These are phyloP conservation scores for Cephus cinctus DNA, from an alignment of 1,140 invertebrate genomes.

Conservation along the genomic window DNA sequence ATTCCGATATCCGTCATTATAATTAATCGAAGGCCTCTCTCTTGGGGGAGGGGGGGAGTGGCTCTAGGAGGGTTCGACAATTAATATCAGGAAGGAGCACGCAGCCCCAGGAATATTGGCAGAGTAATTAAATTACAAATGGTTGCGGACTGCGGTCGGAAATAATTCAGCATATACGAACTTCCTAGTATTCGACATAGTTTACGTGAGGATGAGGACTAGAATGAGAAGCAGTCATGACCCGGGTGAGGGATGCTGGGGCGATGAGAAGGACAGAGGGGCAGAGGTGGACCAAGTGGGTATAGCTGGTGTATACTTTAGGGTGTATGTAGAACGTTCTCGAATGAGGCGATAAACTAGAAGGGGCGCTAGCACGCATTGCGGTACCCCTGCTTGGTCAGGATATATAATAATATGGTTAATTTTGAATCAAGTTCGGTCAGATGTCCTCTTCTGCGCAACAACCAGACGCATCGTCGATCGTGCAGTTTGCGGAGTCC, in stretches of 20 bases:
- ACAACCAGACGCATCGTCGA: constrained; percentile 19
- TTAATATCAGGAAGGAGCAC: too few species aligned
- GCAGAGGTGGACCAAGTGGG: not conserved
- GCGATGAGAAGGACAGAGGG: constrained; percentile 1
- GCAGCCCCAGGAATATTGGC: too few species aligned
- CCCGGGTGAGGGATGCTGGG: constrained; percentile 7
- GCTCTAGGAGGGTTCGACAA: too few species aligned
- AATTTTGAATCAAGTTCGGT: constrained; percentile 47
- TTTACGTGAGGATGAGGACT: constrained; percentile 25
- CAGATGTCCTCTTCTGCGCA: constrained; percentile 22
- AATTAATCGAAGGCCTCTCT: too few species aligned
- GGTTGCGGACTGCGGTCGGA: constrained; percentile 45
- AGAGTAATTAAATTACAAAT: constrained; percentile 49
- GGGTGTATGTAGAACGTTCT: too few species aligned
- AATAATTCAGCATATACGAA: constrained; percentile 48
- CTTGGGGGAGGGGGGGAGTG: too few species aligned
- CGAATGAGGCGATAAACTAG: not conserved
- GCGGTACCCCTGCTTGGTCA: constrained; percentile 22
- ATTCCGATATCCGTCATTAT: too few species aligned
- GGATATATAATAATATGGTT: constrained; percentile 47
- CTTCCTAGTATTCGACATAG: constrained; percentile 42
- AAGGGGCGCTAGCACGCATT: constrained; percentile 21
- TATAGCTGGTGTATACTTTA: too few species aligned
- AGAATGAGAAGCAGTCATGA: constrained; percentile 26
- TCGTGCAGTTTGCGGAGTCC: constrained; percentile 38